Base-by-base conservation (phyloP, 1,140 invertebrate species). In the Apocrypta bakeri region DNA sequence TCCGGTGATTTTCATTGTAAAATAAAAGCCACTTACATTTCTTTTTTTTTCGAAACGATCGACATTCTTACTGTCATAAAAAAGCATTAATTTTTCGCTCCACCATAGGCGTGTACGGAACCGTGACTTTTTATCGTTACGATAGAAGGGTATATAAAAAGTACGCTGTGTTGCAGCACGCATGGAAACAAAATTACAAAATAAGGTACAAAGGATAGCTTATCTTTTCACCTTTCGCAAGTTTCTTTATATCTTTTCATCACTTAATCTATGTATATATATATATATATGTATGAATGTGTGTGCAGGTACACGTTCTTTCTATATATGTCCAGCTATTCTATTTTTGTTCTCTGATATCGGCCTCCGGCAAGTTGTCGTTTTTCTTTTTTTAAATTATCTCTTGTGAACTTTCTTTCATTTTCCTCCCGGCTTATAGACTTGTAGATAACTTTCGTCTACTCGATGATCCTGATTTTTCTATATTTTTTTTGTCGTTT, bases 321-420 rank as follows among this genome's bases (percentile, higher is more conserved):
- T n/a, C n/a, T n/a, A n/a, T n/a, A n/a, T n/a, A n/a, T n/a, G n/a
- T n/a, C n/a, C 37, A 37, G 68, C 29, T 21, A 37, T 40, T 72
- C 37, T 72, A 72, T 72, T 40, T 72, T 72, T 72, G 21, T 37
- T 72, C 21, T 42, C 21, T 69, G 4, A 31, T 69, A 42, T 72
- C 27, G 11, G 33, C 33, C 69, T 42, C 31, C n/a, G n/a, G 24
- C 69, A 42, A 37, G 69, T 42, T 72, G 40, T 72, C n/a, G 40
- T 21, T 40, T 72, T 72, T 33, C 21, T 11, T 1, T 21, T 72
- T n/a, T 72, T 72, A 40, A 72, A n/a, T n/a, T 72, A 33, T 72
- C 69, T 72, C 31, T 40, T 14, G 69, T 21, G 42, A 72, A 72
- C 31, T 72, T 72, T 72, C 33, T 11, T 11, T 72, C 21, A 40